These are phyloP conservation scores for Buathra laborator DNA, from an alignment of 2,888 invertebrate species.

Conservation along the genomic window DNA sequence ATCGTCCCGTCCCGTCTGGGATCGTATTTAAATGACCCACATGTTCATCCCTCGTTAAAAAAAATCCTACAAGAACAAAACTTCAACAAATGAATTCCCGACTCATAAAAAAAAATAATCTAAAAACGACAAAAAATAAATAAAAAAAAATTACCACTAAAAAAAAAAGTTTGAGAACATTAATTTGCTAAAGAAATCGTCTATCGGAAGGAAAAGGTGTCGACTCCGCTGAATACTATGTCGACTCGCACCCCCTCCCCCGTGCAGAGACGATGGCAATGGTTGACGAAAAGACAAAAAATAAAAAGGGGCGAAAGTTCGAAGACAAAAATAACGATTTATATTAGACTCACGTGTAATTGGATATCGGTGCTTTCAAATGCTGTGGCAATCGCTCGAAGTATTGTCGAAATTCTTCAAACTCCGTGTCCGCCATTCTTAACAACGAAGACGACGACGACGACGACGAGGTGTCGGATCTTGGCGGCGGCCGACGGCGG, in stretches of 20 bases:
- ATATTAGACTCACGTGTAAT: constrained; percentile 93
- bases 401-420: constrained; percentile 95
- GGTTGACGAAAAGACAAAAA: background rate
- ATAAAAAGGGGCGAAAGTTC: background rate
- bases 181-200: background rate
- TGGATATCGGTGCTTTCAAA: constrained; percentile 92
- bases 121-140: too few species aligned
- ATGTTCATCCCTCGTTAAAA: constrained; percentile 23
- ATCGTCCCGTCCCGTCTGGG: constrained; percentile 29
- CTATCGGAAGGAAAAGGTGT: constrained; percentile 14
- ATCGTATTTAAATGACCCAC: constrained; percentile 59
- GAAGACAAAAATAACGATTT: background rate
- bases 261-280: background rate
- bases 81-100: too few species aligned
- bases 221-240: background rate
- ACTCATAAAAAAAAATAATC: too few species aligned
- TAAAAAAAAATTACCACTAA: too few species aligned
- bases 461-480: constrained; percentile 58
- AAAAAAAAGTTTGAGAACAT: too few species aligned
- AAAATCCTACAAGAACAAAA: background rate
- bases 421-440: constrained; percentile 96
- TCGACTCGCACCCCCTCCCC: constrained; percentile 16
- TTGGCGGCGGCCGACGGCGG: constrained; percentile 70
- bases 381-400: constrained; percentile 94
- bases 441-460: constrained; percentile 46